Conservation (phyloP, 2,113 vertebrate genomes). For the Melanocharis versteri region DNA sequence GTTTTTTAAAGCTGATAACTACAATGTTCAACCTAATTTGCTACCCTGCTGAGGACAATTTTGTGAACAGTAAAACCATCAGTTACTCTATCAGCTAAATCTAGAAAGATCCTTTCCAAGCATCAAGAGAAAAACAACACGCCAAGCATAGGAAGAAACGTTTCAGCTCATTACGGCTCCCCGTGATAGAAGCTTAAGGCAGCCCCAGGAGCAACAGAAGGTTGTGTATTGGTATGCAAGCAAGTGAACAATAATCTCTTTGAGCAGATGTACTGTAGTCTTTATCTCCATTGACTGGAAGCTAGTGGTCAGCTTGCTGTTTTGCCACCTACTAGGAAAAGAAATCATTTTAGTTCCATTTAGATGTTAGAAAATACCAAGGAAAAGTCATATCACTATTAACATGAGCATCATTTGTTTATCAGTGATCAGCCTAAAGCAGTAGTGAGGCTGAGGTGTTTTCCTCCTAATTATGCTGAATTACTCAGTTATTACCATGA, state of each 20-base stretch:
- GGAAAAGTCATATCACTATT: neutral
- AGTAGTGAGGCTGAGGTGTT: neutral
- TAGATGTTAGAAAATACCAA: neutral
- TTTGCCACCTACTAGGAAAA: neutral
- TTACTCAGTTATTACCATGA: neutral
- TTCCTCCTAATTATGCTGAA: neutral
- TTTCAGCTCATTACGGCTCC: neutral
- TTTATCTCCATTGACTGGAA: constrained; percentile 26
- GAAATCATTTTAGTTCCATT: neutral
- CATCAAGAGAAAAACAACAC: neutral
- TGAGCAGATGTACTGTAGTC: neutral
- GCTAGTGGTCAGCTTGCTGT: neutral
- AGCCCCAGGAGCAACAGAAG: neutral
- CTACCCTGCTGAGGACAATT: neutral
- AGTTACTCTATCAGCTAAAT: neutral
- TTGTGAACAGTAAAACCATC: neutral
- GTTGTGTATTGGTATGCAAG: neutral
- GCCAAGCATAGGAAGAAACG: neutral
- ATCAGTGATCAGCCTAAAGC: neutral
- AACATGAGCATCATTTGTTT: neutral
- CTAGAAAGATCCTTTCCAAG: neutral
- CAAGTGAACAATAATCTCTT: neutral
- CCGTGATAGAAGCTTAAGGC: neutral
- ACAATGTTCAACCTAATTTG: neutral
- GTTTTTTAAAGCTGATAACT: neutral